Conservation (phyloP, 2,888 invertebrate genomes). For the Chrysopilus asiliformis region DNA sequence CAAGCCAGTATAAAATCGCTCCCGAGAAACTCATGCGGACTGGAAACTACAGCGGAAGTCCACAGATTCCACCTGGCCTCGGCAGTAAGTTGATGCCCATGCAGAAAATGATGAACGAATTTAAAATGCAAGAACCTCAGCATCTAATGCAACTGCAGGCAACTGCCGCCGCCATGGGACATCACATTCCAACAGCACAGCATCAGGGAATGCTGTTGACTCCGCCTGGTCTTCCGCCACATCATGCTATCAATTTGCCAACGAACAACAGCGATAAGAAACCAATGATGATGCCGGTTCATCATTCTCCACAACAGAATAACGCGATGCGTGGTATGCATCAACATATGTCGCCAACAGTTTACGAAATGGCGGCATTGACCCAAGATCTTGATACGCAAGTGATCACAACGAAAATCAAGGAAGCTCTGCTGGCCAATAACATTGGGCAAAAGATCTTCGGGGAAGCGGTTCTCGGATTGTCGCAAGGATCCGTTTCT, state of each 20-base stretch:
- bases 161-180: slow-evolving; percentile 37
- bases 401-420: slow-evolving; percentile 90
- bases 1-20: slow-evolving; percentile 95
- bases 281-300: slow-evolving; percentile 43
- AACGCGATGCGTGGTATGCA: slow-evolving; percentile 60
- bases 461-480: slow-evolving; percentile 91
- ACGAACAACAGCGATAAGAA: slow-evolving; percentile 47
- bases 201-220: slow-evolving; percentile 50
- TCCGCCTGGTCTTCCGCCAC: slow-evolving; percentile 63
- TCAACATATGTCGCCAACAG: slow-evolving; percentile 84
- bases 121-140: slow-evolving; percentile 57
- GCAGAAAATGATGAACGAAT: slow-evolving; percentile 63
- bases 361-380: slow-evolving; percentile 93
- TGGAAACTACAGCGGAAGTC: slow-evolving; percentile 78
- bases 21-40: slow-evolving; percentile 96
- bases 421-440: slow-evolving; percentile 89
- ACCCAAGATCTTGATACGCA: slow-evolving; percentile 95
- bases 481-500: slow-evolving; percentile 94
- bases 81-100: slow-evolving; percentile 67
- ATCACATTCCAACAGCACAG: slow-evolving; percentile 32
- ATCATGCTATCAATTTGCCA: slow-evolving; percentile 55
- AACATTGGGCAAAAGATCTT: slow-evolving; percentile 98
- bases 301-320: slow-evolving; percentile 50
- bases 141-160: slow-evolving; percentile 43
- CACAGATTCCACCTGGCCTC: slow-evolving; percentile 53